Evolutionary conservation across 2,113 vertebrate species (phyloP).

Genomic region (Aramus guarauna): DNA sequence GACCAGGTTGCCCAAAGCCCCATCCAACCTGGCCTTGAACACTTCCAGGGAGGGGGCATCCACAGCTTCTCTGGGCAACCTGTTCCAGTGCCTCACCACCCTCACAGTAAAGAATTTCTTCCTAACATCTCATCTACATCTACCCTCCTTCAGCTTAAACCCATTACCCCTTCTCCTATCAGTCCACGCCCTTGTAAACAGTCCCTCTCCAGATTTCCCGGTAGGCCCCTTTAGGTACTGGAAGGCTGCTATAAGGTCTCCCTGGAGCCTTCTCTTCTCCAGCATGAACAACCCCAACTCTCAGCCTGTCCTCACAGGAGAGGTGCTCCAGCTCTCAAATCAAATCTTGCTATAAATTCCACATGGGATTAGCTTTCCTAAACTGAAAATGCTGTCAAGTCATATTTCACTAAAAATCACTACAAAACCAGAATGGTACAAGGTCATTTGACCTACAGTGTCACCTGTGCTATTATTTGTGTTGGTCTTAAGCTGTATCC

Average conservation of each 20-base stretch:
- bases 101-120: fast-evolving
- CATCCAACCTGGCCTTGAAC: background rate
- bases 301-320: background rate
- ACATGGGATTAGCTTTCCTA: background rate
- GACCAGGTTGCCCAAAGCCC: background rate
- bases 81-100: background rate
- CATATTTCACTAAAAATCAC: background rate
- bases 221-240: background rate
- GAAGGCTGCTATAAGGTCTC: background rate
- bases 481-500: background rate
- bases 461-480: background rate
- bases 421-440: background rate
- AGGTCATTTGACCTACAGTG: background rate
- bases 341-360: background rate
- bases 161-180: fast-evolving
- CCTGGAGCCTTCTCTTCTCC: fast-evolving
- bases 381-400: background rate
- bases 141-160: background rate
- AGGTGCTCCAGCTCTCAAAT: background rate
- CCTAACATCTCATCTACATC: fast-evolving
- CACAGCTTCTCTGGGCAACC: background rate
- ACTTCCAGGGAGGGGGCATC: background rate
- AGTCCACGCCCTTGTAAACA: background rate
- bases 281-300: background rate
- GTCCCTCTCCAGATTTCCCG: background rate